Evolutionary conservation across 2,113 vertebrate species (phyloP).

Genomic region (Labrus mixtus): DNA sequence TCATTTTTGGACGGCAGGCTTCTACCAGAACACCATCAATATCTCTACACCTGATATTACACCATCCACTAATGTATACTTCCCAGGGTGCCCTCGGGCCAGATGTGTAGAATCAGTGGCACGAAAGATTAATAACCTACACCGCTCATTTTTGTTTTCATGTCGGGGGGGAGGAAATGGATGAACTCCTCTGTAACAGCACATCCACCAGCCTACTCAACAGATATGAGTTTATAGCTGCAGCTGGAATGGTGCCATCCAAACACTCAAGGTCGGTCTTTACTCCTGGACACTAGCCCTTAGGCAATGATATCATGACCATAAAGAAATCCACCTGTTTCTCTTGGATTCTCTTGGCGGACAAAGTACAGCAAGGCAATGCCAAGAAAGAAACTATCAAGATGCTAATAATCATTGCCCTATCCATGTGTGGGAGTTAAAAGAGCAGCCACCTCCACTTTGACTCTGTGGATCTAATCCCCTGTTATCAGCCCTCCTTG

Average conservation of each 20-base stretch:
- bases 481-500: constrained; percentile 38
- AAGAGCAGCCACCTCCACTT: constrained; percentile 24
- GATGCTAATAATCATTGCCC: constrained; percentile 50
- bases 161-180: not conserved
- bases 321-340: constrained; percentile 12
- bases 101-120: constrained; percentile 39
- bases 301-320: constrained; percentile 41
- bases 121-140: constrained; percentile 56
- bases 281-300: constrained; percentile 43
- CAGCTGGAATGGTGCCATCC: constrained; percentile 43
- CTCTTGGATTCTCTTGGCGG: constrained; percentile 33
- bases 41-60: constrained; percentile 42
- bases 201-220: constrained; percentile 34
- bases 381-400: constrained; percentile 43
- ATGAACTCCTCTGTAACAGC: constrained; percentile 9
- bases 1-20: constrained; percentile 33
- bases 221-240: constrained; percentile 39
- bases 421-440: constrained; percentile 31
- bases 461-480: constrained; percentile 6
- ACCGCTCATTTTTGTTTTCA: constrained; percentile 25
- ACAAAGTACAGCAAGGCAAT: constrained; percentile 51
- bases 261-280: constrained; percentile 38
- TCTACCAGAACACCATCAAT: constrained; percentile 21
- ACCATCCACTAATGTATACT: constrained; percentile 32
- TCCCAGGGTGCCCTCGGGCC: constrained; percentile 16